These are phyloP conservation scores for Rallus crepitans DNA, from an alignment of 2,797 vertebrate species.

Conservation along the genomic window DNA sequence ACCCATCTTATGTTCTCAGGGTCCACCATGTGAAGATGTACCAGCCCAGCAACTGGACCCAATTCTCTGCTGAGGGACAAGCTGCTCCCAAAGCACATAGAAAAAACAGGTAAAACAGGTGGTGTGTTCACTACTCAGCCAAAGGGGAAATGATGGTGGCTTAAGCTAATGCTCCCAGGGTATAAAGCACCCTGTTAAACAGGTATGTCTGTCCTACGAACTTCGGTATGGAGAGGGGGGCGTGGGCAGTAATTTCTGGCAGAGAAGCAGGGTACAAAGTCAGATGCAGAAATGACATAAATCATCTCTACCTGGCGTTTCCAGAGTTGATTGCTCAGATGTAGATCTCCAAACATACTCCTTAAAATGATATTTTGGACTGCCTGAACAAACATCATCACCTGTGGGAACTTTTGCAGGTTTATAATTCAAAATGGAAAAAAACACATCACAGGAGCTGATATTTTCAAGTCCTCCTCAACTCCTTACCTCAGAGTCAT, in stretches of 20 bases:
- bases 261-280: not conserved
- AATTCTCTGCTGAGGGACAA: not conserved
- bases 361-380: not conserved
- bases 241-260: not conserved
- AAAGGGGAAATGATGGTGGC: not conserved
- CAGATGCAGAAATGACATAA: not conserved
- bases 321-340: not conserved
- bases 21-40: rapidly evolving
- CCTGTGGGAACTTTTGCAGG: not conserved
- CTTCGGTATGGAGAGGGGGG: no score
- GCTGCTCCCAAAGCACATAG: not conserved
- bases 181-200: not conserved
- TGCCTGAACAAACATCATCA: not conserved
- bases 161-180: not conserved
- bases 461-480: not conserved
- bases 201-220: not conserved
- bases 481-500: not conserved
- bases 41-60: not conserved
- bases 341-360: not conserved
- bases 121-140: not conserved
- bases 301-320: not conserved
- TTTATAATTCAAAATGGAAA: not conserved
- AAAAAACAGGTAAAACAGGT: not conserved
- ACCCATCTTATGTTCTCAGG: rapidly evolving
- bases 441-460: not conserved